phyloP scores from a whole-genome alignment of 2,797 vertebrate species.

The Neostethus bicornis region DNA sequence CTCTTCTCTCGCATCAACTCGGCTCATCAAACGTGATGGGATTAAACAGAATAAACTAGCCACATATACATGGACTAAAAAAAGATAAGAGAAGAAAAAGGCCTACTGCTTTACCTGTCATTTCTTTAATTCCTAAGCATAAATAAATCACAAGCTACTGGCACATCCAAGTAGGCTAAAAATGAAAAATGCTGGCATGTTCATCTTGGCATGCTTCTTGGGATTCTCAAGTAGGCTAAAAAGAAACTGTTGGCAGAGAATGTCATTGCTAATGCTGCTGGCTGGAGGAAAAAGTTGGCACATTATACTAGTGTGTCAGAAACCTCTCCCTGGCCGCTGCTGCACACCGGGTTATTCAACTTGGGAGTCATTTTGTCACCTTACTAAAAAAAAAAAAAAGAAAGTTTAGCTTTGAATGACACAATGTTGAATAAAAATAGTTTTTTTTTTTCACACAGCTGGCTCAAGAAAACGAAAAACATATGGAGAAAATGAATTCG shows the following conservation, averaged over 20 bases:
- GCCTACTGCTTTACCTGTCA: slow-evolving; percentile 32
- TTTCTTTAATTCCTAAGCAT: slow-evolving; percentile 53
- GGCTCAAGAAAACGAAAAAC: slow-evolving; percentile 15
- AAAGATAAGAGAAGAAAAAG: slow-evolving; percentile 36
- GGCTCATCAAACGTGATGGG: slow-evolving; percentile 38
- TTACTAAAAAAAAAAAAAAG: slow-evolving; percentile 32
- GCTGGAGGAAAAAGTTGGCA: slow-evolving; percentile 67
- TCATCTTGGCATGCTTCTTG: slow-evolving; percentile 69
- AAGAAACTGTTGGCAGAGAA: slow-evolving; percentile 70
- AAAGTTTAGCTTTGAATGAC: slow-evolving; percentile 30
- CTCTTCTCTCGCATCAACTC: slow-evolving; percentile 62
- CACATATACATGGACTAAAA: slow-evolving; percentile 8
- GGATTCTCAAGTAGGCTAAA: slow-evolving; percentile 76
- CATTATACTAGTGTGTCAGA: slow-evolving; percentile 57
- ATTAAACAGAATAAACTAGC: slow-evolving; percentile 54
- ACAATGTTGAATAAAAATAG: slow-evolving; percentile 35
- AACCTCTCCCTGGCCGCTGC: slow-evolving; percentile 47
- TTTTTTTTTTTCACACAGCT: slow-evolving; percentile 22
- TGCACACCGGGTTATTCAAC: slow-evolving; percentile 50
- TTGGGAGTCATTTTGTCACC: slow-evolving; percentile 52
- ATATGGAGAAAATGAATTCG: slow-evolving; percentile 28
- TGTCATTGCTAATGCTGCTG: slow-evolving; percentile 70
- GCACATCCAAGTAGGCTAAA: slow-evolving; percentile 63
- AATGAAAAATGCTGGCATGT: slow-evolving; percentile 68
- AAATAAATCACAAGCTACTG: slow-evolving; percentile 54